Conservation (phyloP, 2,797 vertebrate species). For the Choloepus didactylus region DNA sequence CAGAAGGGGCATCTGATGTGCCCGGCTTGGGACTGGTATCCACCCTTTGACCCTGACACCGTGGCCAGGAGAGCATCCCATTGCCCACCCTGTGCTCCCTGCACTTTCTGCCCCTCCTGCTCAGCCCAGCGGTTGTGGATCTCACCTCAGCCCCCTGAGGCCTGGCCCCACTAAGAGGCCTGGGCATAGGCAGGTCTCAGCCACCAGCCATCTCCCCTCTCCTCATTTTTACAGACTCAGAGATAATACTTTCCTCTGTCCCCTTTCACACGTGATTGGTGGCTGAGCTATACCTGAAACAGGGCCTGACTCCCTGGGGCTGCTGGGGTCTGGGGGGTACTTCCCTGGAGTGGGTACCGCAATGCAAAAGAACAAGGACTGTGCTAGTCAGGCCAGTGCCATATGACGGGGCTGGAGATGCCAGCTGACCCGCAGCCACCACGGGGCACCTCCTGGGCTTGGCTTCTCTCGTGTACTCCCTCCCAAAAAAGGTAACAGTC, state of each 20-base stretch:
- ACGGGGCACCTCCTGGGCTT: neutral
- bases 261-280: neutral
- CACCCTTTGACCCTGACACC: neutral
- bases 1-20: neutral
- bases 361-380: neutral
- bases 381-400: neutral
- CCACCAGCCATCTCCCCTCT: neutral
- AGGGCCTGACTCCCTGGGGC: neutral
- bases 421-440: neutral
- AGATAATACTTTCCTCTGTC: neutral
- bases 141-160: neutral
- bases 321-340: neutral
- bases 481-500: neutral
- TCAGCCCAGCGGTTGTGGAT: rapidly evolving
- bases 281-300: neutral
- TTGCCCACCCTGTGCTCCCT: neutral
- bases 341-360: neutral
- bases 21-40: neutral
- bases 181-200: neutral
- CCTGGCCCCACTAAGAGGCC: neutral
- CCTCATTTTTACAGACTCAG: neutral
- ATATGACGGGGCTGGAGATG: neutral
- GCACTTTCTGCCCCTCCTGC: neutral
- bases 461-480: neutral
- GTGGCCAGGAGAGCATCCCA: neutral